Evolutionary conservation across 2,113 vertebrate species (phyloP), one percentile per base, ranked within the genome.

Genomic region (Paralichthys olivaceus): DNA sequence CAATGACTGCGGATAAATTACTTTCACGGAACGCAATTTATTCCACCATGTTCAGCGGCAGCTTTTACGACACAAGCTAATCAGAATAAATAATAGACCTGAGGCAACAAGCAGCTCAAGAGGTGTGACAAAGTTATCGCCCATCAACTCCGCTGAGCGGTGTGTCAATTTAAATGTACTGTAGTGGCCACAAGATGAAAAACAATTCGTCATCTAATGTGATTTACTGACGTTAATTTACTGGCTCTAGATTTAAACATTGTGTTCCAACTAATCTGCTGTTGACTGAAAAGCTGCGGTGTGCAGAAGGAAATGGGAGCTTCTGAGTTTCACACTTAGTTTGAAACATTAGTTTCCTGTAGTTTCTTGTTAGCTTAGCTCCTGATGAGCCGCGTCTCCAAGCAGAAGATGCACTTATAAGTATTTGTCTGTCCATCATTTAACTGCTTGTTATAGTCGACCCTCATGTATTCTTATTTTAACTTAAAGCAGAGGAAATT

Each of bases 11-110:
- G 32, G 26, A 73, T 32, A 77, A 69, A 84, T 81, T 54, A 32
- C 54, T 67, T 34, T 56, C 59, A 26, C 49, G 45, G 59, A 79
- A 73, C 54, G 72, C 57, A 74, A 74, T 87, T 84, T 82, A 83
- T 71, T 74, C 53, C 26, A 19, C 5, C 55, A 7, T 58, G 57
- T 67, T 68, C 58, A 26, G 60, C 57, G 28, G 57, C 51, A 22
- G 76, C 23, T 66, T 19, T 84, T 67, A 29, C 17, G 25, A 54
- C 62, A 47, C 26, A 15, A 57, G 60, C 28, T 56, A 59, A 85
- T 85, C 61, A 75, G 53, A 80, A 82, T 60, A 80, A 74, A 82
- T 71, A 71, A 59, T 51, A 61, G 9, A 59, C 23, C 34, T 20
- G 57, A 70, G 71, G 37, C 72, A 54, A 77, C 77, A 71, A 15